These are phyloP conservation scores for Clarias batrachus DNA, from an alignment of 2,113 vertebrate species.

Conservation along the genomic window DNA sequence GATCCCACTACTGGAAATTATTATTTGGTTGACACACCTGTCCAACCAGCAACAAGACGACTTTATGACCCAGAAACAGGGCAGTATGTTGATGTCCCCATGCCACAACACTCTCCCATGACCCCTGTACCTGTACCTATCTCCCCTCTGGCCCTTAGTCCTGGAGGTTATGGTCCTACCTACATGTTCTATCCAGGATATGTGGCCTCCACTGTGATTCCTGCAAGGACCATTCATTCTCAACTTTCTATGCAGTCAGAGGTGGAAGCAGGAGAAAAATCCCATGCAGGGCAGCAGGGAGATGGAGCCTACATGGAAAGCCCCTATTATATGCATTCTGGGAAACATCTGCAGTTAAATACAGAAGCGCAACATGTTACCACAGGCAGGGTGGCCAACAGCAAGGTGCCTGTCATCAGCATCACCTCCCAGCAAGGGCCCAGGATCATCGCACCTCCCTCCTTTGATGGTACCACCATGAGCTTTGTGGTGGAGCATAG, in stretches of 20 bases:
- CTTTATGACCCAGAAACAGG: slow-evolving; percentile 94
- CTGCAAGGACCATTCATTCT: slow-evolving; percentile 71
- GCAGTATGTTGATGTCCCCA: slow-evolving; percentile 90
- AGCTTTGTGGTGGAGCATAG: slow-evolving; percentile 96
- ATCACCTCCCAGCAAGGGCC: slow-evolving; percentile 87
- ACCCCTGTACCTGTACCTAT: slow-evolving; percentile 77
- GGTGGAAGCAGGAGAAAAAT: slow-evolving; percentile 44
- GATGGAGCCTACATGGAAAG: slow-evolving; percentile 77
- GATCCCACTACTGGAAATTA: slow-evolving; percentile 91
- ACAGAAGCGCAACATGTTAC: slow-evolving; percentile 45
- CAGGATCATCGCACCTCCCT: slow-evolving; percentile 86
- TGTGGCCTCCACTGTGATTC: slow-evolving; percentile 77
- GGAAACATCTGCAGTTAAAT: slow-evolving; percentile 61
- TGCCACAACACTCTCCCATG: slow-evolving; percentile 76
- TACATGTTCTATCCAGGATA: slow-evolving; percentile 95
- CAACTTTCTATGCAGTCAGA: slow-evolving; percentile 69
- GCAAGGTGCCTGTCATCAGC: slow-evolving; percentile 87
- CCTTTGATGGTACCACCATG: slow-evolving; percentile 96
- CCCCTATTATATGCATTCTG: slow-evolving; percentile 84
- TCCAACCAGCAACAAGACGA: slow-evolving; percentile 82
- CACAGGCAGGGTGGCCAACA: slow-evolving; percentile 54
- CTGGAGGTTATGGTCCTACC: slow-evolving; percentile 79
- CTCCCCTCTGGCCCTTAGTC: slow-evolving; percentile 80
- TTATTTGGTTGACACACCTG: slow-evolving; percentile 89
- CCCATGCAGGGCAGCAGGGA: slow-evolving; percentile 35